These are phyloP conservation scores for Scelioninae gen. 2 DNA, from an alignment of 2,888 invertebrate genomes.

Conservation along the genomic window DNA sequence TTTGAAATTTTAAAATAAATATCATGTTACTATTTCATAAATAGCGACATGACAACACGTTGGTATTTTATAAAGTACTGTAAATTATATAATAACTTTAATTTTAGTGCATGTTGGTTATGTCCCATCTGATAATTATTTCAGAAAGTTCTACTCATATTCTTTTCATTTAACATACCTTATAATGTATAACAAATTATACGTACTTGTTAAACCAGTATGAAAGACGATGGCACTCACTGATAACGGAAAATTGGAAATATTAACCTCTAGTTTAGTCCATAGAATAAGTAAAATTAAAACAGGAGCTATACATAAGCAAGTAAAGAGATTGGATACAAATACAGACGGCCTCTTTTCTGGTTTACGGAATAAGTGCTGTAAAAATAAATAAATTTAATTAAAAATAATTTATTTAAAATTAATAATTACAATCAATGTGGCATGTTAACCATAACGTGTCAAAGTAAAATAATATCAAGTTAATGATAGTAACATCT, in stretches of 20 bases:
- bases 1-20: too few species aligned
- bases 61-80: too few species aligned
- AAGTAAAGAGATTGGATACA: slow-evolving; percentile 94
- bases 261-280: slow-evolving; percentile 90
- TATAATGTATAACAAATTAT: slow-evolving; percentile 47
- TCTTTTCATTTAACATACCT: slow-evolving; percentile 66
- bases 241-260: slow-evolving; percentile 87
- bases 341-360: slow-evolving; percentile 92
- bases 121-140: too few species aligned
- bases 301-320: slow-evolving; percentile 87
- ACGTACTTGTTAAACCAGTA: slow-evolving; percentile 85
- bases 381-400: slow-evolving; percentile 57
- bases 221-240: slow-evolving; percentile 93
- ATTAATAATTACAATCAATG: too few species aligned
- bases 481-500: too few species aligned
- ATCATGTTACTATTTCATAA: too few species aligned
- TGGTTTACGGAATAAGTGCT: slow-evolving; percentile 93
- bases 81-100: too few species aligned
- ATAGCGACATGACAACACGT: too few species aligned
- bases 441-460: too few species aligned
- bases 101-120: too few species aligned
- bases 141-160: too few species aligned
- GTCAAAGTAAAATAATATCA: too few species aligned
- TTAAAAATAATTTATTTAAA: neutral
- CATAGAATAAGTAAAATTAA: slow-evolving; percentile 90